Evolutionary conservation across 2,888 invertebrate genomes (phyloP).

Genomic region (Yponomeuta malinellus): DNA sequence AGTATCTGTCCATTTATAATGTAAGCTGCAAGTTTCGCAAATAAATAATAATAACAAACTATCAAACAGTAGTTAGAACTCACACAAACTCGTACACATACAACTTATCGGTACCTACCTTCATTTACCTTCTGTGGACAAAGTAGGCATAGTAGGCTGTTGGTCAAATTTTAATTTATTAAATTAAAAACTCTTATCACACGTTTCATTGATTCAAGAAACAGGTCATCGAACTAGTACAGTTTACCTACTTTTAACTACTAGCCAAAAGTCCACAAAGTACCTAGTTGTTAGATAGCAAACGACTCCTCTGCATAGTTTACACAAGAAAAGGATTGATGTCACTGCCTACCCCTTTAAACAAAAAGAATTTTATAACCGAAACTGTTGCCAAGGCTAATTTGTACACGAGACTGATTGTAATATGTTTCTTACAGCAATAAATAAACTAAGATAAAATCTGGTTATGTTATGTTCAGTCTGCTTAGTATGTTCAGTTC

Average conservation of each 20-base stretch:
- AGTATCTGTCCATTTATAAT: no score
- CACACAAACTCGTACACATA: no score
- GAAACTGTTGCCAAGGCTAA: background rate
- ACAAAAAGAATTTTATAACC: background rate
- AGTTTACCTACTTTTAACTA: background rate
- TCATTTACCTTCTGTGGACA: background rate
- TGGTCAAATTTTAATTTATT: background rate
- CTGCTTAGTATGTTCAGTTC: background rate
- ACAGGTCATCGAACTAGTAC: background rate
- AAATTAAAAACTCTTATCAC: background rate
- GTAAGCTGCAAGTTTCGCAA: no score
- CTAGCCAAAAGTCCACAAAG: background rate
- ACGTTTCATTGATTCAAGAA: background rate
- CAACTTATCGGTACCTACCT: background rate
- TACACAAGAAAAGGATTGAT: no score
- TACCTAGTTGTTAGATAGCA: no score
- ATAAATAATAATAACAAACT: no score
- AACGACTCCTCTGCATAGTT: no score
- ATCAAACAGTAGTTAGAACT: no score
- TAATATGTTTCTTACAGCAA: background rate
- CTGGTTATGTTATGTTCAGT: background rate
- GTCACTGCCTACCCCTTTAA: no score
- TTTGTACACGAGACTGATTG: background rate
- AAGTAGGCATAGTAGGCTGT: background rate
- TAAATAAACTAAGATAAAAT: background rate